Base-by-base conservation (phyloP, 2,888 invertebrate species). In the Ormyrus thymus region DNA sequence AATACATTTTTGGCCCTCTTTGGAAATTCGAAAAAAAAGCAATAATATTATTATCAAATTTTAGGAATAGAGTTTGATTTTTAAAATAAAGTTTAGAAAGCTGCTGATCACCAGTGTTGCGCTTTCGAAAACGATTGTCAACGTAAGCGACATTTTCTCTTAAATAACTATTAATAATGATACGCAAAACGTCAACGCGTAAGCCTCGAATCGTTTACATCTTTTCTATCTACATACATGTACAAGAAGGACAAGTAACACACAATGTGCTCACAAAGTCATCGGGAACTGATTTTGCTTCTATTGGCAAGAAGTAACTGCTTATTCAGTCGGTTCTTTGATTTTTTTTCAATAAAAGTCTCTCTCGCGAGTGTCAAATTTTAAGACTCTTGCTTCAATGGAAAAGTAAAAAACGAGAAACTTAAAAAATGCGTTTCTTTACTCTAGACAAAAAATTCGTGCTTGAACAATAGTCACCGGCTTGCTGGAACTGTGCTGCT, bases 391-490 rank as follows among this genome's bases (percentile, higher is more conserved):
- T 29, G 29, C 29, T 29, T 29, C 29, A 29, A 29, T 29, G 51
- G 11, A 48, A 11, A 43, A 65, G 51, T 51, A 65, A 65, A 64
- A 48, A 64, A 64, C 46, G 48, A 64, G 48, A 64, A 64, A 64
- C 48, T 15, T 13, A 46, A 62, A 66, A 66, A 66, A 53, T 29
- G 29, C 29, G 50, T 43, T 62, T 11, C n/a, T 10, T 69, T 81
- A 81, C 64, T 81, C 81, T 7, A 81, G 81, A 68, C 81, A 81
- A 66, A 78, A 81, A 76, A 81, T 80, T 69, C 81, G 71, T 46
- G 81, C 81, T 59, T 81, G 78, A 73, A 81, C 81, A 70, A 81
- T 81, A 77, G 81, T 81, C 79, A 80, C 75, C 69, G 79, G 81
- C 61, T 81, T 81, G 66, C 45, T 74, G 43, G 59, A 8, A 66